These are phyloP conservation scores for Trichopria drosophilae DNA, from an alignment of 2,888 invertebrate species.

Conservation along the genomic window DNA sequence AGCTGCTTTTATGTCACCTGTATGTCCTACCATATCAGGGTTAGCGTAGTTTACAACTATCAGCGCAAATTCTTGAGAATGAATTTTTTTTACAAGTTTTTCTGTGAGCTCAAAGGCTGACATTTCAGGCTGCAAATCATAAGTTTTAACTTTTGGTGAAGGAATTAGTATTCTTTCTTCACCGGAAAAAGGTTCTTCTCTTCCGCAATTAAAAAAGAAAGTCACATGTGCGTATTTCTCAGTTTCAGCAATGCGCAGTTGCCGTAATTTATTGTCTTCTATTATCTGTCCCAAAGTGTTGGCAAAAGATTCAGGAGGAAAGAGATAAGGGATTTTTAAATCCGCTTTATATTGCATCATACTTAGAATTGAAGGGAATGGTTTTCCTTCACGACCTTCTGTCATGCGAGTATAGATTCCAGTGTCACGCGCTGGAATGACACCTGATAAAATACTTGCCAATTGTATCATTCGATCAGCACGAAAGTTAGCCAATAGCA, in stretches of 20 bases:
- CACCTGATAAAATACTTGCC: conserved; percentile 14
- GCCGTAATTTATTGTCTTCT: conserved; percentile 11
- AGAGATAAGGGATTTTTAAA: conserved; percentile 11
- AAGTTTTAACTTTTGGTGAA: conserved; percentile 25
- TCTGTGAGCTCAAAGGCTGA: conserved; percentile 19
- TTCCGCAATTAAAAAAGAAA: conserved; percentile 22
- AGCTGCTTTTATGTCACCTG: conserved; percentile 19
- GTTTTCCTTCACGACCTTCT: too few species aligned
- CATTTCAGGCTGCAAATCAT: conserved; percentile 25
- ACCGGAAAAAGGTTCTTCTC: conserved; percentile 19
- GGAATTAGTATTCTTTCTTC: conserved; percentile 23
- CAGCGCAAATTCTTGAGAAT: conserved; percentile 16
- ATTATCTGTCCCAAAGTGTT: conserved; percentile 17
- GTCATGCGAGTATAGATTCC: too few species aligned
- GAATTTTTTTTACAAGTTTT: conserved; percentile 16
- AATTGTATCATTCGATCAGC: conserved; percentile 20
- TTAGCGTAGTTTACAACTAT: conserved; percentile 21
- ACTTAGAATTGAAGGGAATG: conserved; percentile 14
- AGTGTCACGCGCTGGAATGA: too few species aligned
- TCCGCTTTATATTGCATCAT: conserved; percentile 15
- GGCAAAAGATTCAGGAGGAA: conserved; percentile 11
- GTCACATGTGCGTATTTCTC: conserved; percentile 29
- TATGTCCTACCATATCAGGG: conserved; percentile 23
- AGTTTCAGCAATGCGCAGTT: conserved; percentile 25
- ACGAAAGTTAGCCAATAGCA: conserved; percentile 18